Percentiles rank a stretch among this genome's conserved stretches.
These are phyloP conservation scores for Cactoblastis cactorum DNA, from an alignment of 2,888 invertebrate species.

Conservation along the genomic window DNA sequence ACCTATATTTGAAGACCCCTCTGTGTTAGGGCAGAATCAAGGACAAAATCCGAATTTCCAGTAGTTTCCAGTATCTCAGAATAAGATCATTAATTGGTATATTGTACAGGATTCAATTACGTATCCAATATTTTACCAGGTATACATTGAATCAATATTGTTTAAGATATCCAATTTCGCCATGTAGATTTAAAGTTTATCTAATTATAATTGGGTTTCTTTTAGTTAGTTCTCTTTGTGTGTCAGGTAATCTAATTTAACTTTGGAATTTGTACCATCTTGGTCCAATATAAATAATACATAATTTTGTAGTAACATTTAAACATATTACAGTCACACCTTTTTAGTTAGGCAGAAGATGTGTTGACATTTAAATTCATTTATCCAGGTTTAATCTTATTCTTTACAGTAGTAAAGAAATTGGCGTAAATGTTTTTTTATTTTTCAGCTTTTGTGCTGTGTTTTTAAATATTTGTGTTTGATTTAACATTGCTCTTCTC, in stretches of 20 bases:
- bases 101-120: constrained; percentile 12
- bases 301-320: too few relatives aligned
- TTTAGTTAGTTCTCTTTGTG: neutral
- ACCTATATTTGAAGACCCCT: constrained; percentile 88
- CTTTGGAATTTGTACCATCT: too few relatives aligned
- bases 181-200: neutral
- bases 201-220: neutral
- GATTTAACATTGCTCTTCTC: too few relatives aligned
- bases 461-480: too few relatives aligned
- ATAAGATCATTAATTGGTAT: neutral
- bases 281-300: neutral
- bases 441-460: too few relatives aligned
- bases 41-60: constrained; percentile 53
- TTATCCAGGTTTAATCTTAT: too few relatives aligned
- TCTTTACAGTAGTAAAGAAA: too few relatives aligned
- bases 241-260: neutral
- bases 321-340: too few relatives aligned
- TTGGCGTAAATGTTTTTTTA: too few relatives aligned
- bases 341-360: too few relatives aligned
- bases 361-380: too few relatives aligned
- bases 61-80: constrained; percentile 33
- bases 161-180: neutral
- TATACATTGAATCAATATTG: neutral
- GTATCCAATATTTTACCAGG: neutral
- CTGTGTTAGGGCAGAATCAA: constrained; percentile 81